Percentiles rank a stretch among this genome's conserved stretches.
phyloP scores from a whole-genome alignment of 2,113 vertebrate genomes.

The Pimephales promelas region DNA sequence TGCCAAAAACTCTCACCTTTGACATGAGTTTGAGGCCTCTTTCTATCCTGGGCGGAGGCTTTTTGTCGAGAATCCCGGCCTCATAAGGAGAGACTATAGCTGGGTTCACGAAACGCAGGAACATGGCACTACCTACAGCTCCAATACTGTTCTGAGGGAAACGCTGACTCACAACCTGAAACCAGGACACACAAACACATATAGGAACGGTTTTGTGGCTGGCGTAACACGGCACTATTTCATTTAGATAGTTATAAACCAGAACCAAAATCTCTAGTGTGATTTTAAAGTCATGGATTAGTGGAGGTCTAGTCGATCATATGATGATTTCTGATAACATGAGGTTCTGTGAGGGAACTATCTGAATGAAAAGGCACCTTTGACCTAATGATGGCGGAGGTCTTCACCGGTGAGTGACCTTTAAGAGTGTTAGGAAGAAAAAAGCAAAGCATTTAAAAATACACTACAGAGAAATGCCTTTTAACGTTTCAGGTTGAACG shows the following conservation, averaged over 20 bases:
- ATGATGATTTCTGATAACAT: not conserved
- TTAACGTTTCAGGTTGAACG: not conserved
- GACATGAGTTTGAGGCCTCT: slow-evolving; percentile 98
- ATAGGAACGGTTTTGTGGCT: not conserved
- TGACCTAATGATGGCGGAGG: not conserved
- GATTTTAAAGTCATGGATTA: not conserved
- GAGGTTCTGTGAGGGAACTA: not conserved
- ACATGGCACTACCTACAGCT: slow-evolving; percentile 97
- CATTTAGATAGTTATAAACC: not conserved
- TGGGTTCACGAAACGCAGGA: slow-evolving; percentile 96
- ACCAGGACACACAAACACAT: slow-evolving; percentile 5
- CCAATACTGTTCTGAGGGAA: slow-evolving; percentile 99
- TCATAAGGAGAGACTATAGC: slow-evolving; percentile 97
- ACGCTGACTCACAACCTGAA: slow-evolving; percentile 94
- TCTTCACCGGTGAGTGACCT: slow-evolving; percentile 9
- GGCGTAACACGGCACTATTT: not conserved
- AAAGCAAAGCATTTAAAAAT: slow-evolving; percentile 22
- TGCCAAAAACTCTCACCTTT: slow-evolving; percentile 78
- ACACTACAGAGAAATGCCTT: not conserved
- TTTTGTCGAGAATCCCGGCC: slow-evolving; percentile 96
- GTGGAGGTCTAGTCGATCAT: not conserved
- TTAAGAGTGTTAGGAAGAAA: slow-evolving; percentile 19
- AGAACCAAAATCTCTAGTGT: not conserved
- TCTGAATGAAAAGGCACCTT: slow-evolving; percentile 15
- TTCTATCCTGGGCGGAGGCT: slow-evolving; percentile 90